Conservation (phyloP, 2,888 invertebrate genomes). For the Zonitis immaculata region DNA sequence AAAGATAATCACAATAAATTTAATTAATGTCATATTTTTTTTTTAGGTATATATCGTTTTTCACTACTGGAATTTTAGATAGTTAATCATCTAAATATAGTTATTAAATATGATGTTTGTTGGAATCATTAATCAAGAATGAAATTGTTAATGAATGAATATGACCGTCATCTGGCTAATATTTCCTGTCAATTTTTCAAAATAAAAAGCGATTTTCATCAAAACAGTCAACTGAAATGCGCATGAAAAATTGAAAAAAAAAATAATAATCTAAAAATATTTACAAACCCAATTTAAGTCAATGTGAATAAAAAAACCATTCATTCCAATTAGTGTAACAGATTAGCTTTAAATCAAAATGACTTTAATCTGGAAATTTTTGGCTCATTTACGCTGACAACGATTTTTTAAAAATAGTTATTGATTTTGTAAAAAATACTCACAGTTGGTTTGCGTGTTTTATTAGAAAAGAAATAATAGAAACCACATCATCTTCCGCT, state of each 20-base stretch:
- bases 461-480: no score
- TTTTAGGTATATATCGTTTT: constrained; percentile 36
- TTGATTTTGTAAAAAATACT: neutral
- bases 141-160: constrained; percentile 42
- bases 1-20: no score
- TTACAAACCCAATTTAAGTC: constrained; percentile 11
- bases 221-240: no score
- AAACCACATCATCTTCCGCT: no score
- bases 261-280: constrained; percentile 10
- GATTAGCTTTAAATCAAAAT: constrained; percentile 23
- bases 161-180: constrained; percentile 22
- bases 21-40: neutral
- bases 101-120: constrained; percentile 43
- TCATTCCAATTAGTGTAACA: constrained; percentile 25
- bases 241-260: neutral
- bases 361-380: constrained; percentile 13
- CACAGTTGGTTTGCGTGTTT: no score
- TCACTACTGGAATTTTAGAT: constrained; percentile 37
- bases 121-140: constrained; percentile 44
- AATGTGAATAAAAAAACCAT: constrained; percentile 22
- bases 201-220: neutral
- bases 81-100: constrained; percentile 42
- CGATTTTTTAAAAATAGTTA: constrained; percentile 9
- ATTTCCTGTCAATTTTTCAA: constrained; percentile 3
- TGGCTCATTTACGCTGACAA: constrained; percentile 12